Base-by-base conservation (phyloP, 1,140 invertebrate species). In the Psix sp. region DNA sequence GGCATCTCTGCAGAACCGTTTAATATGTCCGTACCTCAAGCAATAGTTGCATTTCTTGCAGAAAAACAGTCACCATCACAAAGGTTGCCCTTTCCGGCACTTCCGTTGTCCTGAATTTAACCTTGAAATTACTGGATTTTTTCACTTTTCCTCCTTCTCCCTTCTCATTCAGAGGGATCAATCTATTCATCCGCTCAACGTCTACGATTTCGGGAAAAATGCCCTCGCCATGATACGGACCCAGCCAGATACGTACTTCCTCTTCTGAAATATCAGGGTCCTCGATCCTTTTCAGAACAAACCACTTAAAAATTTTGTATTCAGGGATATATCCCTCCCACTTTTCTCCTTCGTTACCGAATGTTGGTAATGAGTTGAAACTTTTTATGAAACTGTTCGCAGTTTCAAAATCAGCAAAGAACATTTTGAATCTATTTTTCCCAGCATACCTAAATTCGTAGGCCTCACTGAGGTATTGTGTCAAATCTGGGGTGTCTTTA, bases 281-380 rank as follows among this genome's bases (percentile, higher is more conserved):
- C 1, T 60, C 57, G 5, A 60, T 49, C 10, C 45, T 45, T 0
- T 14, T n/a, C 0, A 60, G 29, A 4, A 60, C 45, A 33, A 33
- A 60, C 1, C 16, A 3, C 21, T 60, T 48, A n/a, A 9, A 33
- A n/a, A 60, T 29, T 15, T 49, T 49, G 16, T n/a, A 60, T 1
- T 42, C 36, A 0, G 57, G 36, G 10, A 60, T 49, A n/a, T 49
- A 49, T 0, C 43, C 43, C 3, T 40, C 26, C 57, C 45, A 60
- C 1, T n/a, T 4, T 2, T 60, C 54, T 2, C 26, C 11, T 15
- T 40, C n/a, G 2, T 7, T 7, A 10, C n/a, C 10, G 16, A 48
- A 29, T 20, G 0, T 5, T 7, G 29, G 5, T 1, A 49, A 3
- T 0, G 5, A 0, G 36, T 60, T 60, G 16, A 60, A 60, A 2